These are phyloP conservation scores for Nesoenas mayeri DNA, from an alignment of 2,113 vertebrate genomes.

Conservation along the genomic window DNA sequence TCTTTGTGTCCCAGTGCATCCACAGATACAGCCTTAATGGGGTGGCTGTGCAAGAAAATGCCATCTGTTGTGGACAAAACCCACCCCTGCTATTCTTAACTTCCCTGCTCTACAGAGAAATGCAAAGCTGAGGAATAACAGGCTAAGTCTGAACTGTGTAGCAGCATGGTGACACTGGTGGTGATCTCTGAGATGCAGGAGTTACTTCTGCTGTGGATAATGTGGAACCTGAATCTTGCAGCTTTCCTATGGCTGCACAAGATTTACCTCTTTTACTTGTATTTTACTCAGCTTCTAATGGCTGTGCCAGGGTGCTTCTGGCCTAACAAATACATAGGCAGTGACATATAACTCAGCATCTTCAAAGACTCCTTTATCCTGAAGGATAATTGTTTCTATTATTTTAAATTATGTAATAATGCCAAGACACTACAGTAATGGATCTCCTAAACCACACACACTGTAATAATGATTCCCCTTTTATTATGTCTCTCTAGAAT, in stretches of 20 bases:
- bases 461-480: slow-evolving; percentile 39
- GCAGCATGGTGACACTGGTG: not conserved
- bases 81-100: not conserved
- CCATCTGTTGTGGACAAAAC: rapidly evolving
- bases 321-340: not conserved
- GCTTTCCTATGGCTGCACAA: not conserved
- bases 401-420: slow-evolving; percentile 40
- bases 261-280: not conserved
- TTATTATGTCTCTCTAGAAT: slow-evolving; percentile 54
- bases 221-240: not conserved
- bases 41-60: not conserved
- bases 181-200: not conserved
- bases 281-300: not conserved
- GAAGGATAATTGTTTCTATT: slow-evolving; percentile 45
- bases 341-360: not conserved
- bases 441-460: slow-evolving; percentile 26
- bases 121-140: not conserved
- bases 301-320: not conserved
- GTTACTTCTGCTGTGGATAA: not conserved
- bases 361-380: slow-evolving; percentile 44
- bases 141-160: not conserved
- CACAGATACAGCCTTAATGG: not conserved
- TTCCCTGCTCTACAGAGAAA: not conserved
- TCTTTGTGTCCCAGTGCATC: not conserved
- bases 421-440: slow-evolving; percentile 33